Evolutionary conservation across 2,113 vertebrate species (phyloP).

Genomic region (Dasyprocta punctata): DNA sequence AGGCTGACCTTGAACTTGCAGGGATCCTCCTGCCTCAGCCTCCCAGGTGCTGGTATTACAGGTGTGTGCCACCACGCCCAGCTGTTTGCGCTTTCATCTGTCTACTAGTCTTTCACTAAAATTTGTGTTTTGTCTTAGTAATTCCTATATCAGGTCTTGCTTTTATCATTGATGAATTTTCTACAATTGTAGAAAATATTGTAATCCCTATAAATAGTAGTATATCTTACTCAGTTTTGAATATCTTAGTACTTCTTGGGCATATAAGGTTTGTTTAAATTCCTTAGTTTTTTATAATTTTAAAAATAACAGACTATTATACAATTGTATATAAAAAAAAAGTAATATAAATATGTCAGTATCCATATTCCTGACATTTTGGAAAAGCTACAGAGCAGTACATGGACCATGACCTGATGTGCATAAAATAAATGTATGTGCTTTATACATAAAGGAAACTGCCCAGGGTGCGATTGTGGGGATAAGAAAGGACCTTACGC

Average conservation of each 20-base stretch:
- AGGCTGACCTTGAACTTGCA: not conserved
- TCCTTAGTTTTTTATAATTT: not conserved
- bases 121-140: slow-evolving; percentile 30
- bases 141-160: not conserved
- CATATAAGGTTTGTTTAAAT: not conserved
- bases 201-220: not conserved
- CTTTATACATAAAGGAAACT: not conserved
- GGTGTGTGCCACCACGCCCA: not conserved
- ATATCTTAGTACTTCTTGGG: slow-evolving; percentile 2
- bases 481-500: not conserved
- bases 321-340: not conserved
- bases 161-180: slow-evolving; percentile 3
- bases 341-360: not conserved
- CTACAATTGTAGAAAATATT: not conserved
- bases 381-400: not conserved
- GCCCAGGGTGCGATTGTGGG: not conserved
- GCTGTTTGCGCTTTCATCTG: not conserved
- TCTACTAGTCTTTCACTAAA: not conserved
- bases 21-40: not conserved
- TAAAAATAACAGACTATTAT: slow-evolving; percentile 4
- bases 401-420: not conserved
- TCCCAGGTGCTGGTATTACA: not conserved
- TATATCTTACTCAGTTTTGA: not conserved
- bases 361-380: not conserved
- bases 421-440: not conserved